Evolutionary conservation across 2,888 invertebrate genomes (phyloP).

Genomic region (Polydrusus cervinus): DNA sequence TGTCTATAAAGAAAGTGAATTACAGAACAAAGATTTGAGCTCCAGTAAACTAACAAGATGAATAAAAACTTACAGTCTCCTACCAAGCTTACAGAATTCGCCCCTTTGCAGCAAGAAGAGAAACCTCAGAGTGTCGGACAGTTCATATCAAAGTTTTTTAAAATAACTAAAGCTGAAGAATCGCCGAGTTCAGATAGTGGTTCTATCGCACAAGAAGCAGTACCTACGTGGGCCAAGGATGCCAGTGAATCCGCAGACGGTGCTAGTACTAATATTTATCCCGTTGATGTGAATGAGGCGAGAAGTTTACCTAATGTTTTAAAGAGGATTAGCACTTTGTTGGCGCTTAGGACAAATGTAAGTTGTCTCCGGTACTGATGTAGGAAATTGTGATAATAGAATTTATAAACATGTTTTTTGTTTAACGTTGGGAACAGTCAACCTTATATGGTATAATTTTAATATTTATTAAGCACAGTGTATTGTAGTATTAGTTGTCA

Average conservation of each 20-base stretch:
- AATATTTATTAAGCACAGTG: not conserved
- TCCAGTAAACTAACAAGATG: constrained; percentile 52
- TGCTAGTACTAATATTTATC: constrained; percentile 65
- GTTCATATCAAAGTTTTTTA: constrained; percentile 84
- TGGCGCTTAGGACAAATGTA: constrained; percentile 87
- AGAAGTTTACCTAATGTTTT: constrained; percentile 90
- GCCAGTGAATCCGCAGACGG: constrained; percentile 64
- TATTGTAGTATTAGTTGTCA: no score
- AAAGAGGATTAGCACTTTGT: constrained; percentile 88
- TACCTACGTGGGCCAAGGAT: constrained; percentile 68
- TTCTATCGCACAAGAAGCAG: constrained; percentile 63
- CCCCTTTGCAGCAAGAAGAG: constrained; percentile 84
- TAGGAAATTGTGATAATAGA: no score
- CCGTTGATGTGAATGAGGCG: constrained; percentile 79
- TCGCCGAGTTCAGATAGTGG: constrained; percentile 63
- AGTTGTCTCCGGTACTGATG: no score
- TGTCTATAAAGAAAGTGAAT: not conserved
- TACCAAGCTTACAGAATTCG: constrained; percentile 84
- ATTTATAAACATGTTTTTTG: no score
- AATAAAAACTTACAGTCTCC: constrained; percentile 72
- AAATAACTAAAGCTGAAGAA: constrained; percentile 75
- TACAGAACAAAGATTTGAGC: not conserved
- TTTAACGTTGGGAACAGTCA: no score
- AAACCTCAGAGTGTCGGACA: constrained; percentile 83
- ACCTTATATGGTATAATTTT: not conserved